Conservation (phyloP, 2,797 vertebrate genomes). For the Myotis findleyi region DNA sequence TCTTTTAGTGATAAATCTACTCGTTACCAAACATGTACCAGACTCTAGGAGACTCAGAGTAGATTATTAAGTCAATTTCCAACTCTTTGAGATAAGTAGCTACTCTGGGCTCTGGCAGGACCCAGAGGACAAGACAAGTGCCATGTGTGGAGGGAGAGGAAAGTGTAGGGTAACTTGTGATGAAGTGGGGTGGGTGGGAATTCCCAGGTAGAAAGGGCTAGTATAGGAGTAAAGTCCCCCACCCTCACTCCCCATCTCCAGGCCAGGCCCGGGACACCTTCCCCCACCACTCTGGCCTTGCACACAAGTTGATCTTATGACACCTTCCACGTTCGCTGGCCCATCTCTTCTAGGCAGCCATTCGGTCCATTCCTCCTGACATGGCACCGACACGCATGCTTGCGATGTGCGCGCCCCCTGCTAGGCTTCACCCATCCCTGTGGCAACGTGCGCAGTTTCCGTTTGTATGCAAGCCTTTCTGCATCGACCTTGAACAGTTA, state of each 20-base stretch:
- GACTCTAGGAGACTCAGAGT: neutral
- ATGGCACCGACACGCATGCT: neutral
- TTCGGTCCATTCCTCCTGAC: neutral
- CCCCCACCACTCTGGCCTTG: neutral
- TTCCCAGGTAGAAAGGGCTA: neutral
- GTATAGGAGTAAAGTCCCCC: neutral
- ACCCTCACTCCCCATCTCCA: neutral
- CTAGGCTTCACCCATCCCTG: constrained; percentile 59
- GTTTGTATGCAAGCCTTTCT: constrained; percentile 69
- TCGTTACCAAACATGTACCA: neutral
- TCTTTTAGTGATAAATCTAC: constrained; percentile 39
- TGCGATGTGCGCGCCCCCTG: neutral
- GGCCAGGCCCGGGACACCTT: neutral
- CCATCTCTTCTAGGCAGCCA: neutral
- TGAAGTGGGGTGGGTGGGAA: neutral
- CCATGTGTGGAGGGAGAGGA: rapidly evolving
- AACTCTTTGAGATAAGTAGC: neutral
- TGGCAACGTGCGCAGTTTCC: constrained; percentile 61
- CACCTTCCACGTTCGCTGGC: neutral
- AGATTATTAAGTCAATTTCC: neutral
- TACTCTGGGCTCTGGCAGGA: neutral
- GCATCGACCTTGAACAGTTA: constrained; percentile 78
- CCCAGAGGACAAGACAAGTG: neutral
- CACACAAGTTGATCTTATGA: neutral
- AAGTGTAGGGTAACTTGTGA: neutral